phyloP scores from a whole-genome alignment of 2,888 invertebrate species.

The Ypsolopha sequella region DNA sequence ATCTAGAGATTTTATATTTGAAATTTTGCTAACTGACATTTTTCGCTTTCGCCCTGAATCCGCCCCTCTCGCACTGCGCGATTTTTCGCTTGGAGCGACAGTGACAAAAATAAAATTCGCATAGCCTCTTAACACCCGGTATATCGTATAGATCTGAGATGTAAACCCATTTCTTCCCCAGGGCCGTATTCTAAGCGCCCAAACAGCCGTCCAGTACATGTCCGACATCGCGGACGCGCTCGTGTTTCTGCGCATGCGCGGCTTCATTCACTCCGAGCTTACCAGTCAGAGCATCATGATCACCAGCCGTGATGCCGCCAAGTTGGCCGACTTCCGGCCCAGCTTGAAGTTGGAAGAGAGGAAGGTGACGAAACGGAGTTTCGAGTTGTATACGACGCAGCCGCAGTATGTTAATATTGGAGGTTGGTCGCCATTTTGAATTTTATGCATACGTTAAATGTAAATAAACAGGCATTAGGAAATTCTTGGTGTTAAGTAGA shows the following conservation, averaged over 20 bases:
- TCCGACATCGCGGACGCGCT: constrained; percentile 57
- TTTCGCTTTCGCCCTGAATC: too few species aligned
- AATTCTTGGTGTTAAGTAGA: too few species aligned
- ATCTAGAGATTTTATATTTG: too few species aligned
- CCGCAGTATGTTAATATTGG: constrained; percentile 60
- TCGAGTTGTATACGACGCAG: constrained; percentile 41
- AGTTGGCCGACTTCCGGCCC: constrained; percentile 51
- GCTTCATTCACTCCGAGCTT: constrained; percentile 55
- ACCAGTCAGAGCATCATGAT: constrained; percentile 52
- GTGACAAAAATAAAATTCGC: too few species aligned
- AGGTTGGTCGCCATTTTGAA: constrained; percentile 25
- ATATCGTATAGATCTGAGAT: too few species aligned
- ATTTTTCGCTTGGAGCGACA: too few species aligned
- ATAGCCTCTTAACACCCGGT: too few species aligned
- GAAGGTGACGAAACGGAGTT: constrained; percentile 13
- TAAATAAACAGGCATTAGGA: background rate
- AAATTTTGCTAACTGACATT: too few species aligned
- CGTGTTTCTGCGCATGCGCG: constrained; percentile 58
- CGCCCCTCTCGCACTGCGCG: too few species aligned
- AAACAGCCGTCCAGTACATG: constrained; percentile 49
- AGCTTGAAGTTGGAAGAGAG: constrained; percentile 26
- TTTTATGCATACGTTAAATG: background rate
- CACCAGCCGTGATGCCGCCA: constrained; percentile 49
- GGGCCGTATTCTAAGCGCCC: constrained; percentile 50
- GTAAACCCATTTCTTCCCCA: constrained; percentile 15